Evolutionary conservation across 2,888 invertebrate species (phyloP).

Genomic region (Gisinianus flammeolus): DNA sequence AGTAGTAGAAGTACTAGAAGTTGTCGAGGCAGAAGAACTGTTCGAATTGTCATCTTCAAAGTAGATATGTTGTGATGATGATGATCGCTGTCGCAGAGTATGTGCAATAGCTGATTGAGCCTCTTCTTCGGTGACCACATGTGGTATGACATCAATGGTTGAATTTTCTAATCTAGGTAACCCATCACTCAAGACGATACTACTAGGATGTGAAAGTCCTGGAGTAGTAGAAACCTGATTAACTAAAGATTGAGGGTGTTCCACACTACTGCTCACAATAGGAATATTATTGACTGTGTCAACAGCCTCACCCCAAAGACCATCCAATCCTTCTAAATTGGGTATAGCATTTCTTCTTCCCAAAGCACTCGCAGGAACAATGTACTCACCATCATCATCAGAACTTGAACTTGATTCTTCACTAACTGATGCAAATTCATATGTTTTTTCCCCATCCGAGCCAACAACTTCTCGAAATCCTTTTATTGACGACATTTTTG

Average conservation of each 20-base stretch:
- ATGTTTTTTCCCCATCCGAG: constrained; percentile 44
- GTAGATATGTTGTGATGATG: not conserved
- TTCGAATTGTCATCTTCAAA: constrained; percentile 10
- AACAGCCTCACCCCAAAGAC: not conserved
- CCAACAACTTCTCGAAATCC: constrained; percentile 46
- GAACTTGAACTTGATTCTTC: constrained; percentile 20
- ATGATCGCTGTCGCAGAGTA: not conserved
- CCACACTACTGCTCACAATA: not conserved
- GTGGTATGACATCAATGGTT: not conserved
- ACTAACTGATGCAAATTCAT: constrained; percentile 45
- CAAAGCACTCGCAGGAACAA: constrained; percentile 14
- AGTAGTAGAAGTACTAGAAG: no score
- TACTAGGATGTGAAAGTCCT: not conserved
- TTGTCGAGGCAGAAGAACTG: no score
- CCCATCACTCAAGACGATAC: no score
- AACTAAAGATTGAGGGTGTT: not conserved
- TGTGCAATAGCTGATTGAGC: not conserved
- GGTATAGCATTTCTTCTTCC: constrained; percentile 32
- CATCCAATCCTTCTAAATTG: not conserved
- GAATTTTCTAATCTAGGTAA: no score
- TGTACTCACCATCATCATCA: constrained; percentile 23
- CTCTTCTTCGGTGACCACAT: not conserved
- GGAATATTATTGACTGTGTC: not conserved
- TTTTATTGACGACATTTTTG: constrained; percentile 31
- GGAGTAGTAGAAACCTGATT: not conserved